Percentiles rank a stretch among this genome's conserved stretches.
These are phyloP conservation scores for Danio rerio DNA, from an alignment of 2,113 vertebrate species.

Conservation along the genomic window GRCz12tu NC_133199.1:26784001-26784500, in stretches of 20 bases:
- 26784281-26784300: slow-evolving; percentile 66
- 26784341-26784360: slow-evolving; percentile 75
- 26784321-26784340: slow-evolving; percentile 70
- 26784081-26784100: background rate
- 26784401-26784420: slow-evolving; percentile 52
- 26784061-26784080: background rate
- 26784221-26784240: slow-evolving; percentile 68
- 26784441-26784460: background rate
- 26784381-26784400: slow-evolving; percentile 24
- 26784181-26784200: slow-evolving; percentile 50
- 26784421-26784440: slow-evolving; percentile 46
- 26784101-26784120: slow-evolving; percentile 11
- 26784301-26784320: slow-evolving; percentile 52
- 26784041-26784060: slow-evolving; percentile 45
- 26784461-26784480: background rate
- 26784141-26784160: slow-evolving; percentile 29
- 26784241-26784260: slow-evolving; percentile 70
- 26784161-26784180: slow-evolving; percentile 34
- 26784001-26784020: slow-evolving; percentile 28
- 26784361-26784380: slow-evolving; percentile 75
- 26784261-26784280: slow-evolving; percentile 74
- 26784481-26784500: too few relatives aligned
- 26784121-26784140: slow-evolving; percentile 47
- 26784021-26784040: slow-evolving; percentile 40
- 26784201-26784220: slow-evolving; percentile 71